phyloP scores from a whole-genome alignment of 1,140 invertebrate species.

The Bombus superbus region DNA sequence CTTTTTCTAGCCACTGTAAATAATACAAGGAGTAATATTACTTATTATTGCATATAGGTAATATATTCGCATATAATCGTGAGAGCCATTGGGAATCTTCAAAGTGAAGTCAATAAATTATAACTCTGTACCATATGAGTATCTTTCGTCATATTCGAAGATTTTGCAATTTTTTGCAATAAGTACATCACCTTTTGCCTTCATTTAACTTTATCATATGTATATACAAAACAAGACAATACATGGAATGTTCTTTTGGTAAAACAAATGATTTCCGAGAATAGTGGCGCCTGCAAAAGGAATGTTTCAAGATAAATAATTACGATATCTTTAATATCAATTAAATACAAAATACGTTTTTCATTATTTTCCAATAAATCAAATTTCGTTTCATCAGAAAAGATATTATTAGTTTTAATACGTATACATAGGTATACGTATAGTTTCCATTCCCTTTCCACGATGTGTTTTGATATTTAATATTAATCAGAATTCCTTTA shows the following conservation, averaged over 20 bases:
- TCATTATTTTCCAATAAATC: neutral
- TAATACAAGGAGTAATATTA: neutral
- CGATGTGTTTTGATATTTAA: neutral
- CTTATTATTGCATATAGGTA: neutral
- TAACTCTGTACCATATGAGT: too few species aligned
- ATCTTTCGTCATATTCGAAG: neutral
- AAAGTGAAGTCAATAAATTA: too few species aligned
- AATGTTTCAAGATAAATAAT: too few species aligned
- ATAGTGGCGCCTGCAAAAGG: too few species aligned
- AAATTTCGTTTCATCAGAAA: too few species aligned
- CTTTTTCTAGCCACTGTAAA: too few species aligned
- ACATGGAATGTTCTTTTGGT: neutral
- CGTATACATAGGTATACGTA: too few species aligned
- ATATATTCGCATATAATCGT: neutral
- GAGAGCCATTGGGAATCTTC: too few species aligned
- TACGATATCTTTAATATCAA: neutral
- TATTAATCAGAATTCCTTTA: neutral
- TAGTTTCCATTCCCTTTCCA: neutral
- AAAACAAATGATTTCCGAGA: neutral
- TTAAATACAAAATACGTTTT: neutral
- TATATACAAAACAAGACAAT: neutral
- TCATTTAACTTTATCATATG: neutral
- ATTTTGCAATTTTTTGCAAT: neutral
- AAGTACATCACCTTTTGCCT: neutral
- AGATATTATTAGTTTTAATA: too few species aligned